phyloP scores from a whole-genome alignment of 2,888 invertebrate genomes.

The Doris montereyensis region DNA sequence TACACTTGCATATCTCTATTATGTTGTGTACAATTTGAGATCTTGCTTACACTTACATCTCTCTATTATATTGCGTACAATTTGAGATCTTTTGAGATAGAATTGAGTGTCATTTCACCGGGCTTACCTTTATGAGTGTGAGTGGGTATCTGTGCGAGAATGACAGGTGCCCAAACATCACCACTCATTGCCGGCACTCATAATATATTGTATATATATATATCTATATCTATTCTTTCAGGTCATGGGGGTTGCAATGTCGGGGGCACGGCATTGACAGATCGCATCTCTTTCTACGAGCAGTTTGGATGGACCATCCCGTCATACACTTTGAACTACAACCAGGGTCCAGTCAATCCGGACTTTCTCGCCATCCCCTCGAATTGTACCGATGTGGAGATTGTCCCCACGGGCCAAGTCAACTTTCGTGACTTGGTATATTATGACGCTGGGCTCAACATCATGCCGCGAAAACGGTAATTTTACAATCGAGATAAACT shows the following conservation, averaged over 20 bases:
- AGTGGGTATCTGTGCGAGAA: too few relatives aligned
- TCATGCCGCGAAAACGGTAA: constrained; percentile 52
- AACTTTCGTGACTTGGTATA: constrained; percentile 51
- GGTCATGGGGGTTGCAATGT: constrained; percentile 55
- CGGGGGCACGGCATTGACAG: constrained; percentile 54
- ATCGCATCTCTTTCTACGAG: constrained; percentile 53
- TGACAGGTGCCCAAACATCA: too few relatives aligned
- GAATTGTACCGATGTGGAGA: constrained; percentile 48
- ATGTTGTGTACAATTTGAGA: too few relatives aligned
- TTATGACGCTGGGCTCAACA: constrained; percentile 54
- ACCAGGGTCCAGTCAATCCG: constrained; percentile 52
- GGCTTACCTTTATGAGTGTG: too few relatives aligned
- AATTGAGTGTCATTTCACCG: too few relatives aligned
- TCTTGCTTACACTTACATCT: too few relatives aligned
- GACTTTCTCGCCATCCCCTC: constrained; percentile 46
- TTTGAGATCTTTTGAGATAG: too few relatives aligned
- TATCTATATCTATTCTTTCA: background rate
- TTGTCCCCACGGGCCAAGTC: constrained; percentile 46
- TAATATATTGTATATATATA: background rate
- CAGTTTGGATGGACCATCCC: constrained; percentile 59
- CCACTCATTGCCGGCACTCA: too few relatives aligned
- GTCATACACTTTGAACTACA: constrained; percentile 55
- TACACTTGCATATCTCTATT: too few relatives aligned
- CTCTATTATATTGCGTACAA: too few relatives aligned
- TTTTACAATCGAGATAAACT: too few relatives aligned